These are phyloP conservation scores for Leucoraja erinaceus DNA, from an alignment of 2,113 vertebrate species.

Conservation along the genomic window DNA sequence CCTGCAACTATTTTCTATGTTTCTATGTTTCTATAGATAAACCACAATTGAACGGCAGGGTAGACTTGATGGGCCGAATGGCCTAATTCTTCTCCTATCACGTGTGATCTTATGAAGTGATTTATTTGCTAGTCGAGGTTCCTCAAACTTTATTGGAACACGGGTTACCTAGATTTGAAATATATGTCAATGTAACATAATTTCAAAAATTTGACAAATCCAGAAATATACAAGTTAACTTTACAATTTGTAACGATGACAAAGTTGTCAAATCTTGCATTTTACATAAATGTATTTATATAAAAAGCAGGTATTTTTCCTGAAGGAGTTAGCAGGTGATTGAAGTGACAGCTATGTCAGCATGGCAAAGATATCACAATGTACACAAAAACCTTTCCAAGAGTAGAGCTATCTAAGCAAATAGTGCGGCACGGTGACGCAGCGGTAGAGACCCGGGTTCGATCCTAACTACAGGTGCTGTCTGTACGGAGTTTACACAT, in stretches of 20 bases:
- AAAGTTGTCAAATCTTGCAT: neutral
- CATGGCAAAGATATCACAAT: neutral
- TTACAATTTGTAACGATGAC: neutral
- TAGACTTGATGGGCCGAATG: too few relatives aligned
- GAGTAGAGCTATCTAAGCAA: neutral
- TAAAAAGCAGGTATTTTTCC: neutral
- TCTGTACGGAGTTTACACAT: too few relatives aligned
- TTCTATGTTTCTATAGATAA: too few relatives aligned
- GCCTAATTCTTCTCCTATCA: too few relatives aligned
- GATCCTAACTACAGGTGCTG: too few relatives aligned
- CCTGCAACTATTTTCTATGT: too few relatives aligned
- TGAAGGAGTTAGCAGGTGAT: neutral
- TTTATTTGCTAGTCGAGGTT: too few relatives aligned
- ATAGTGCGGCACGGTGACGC: too few relatives aligned
- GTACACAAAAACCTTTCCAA: neutral
- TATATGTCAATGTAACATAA: neutral
- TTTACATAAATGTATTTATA: too few relatives aligned
- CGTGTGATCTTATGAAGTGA: too few relatives aligned
- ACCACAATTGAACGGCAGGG: too few relatives aligned
- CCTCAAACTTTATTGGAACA: neutral
- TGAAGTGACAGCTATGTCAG: neutral
- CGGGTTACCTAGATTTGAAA: neutral
- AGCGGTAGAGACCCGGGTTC: too few relatives aligned
- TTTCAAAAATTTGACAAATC: neutral
- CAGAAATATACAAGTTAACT: neutral